Evolutionary conservation across 2,888 invertebrate species (phyloP).

Genomic region (Caenorhabditis imperialis): DNA sequence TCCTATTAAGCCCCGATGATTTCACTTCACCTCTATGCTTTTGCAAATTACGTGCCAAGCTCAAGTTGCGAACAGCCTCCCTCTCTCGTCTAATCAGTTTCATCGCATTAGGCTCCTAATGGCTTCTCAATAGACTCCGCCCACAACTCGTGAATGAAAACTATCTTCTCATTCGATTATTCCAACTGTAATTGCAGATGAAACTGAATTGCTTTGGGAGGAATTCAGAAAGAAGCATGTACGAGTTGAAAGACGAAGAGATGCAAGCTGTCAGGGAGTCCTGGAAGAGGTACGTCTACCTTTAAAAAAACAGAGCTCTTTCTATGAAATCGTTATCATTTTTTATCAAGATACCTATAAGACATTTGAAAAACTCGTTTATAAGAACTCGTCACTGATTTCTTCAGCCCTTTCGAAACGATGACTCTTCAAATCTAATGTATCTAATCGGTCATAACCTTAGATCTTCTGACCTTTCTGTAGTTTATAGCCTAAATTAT

Average conservation of each 20-base stretch:
- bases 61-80: slow-evolving; percentile 38
- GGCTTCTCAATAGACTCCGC: slow-evolving; percentile 11
- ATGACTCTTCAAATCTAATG: too few species aligned
- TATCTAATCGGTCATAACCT: too few species aligned
- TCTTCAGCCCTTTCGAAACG: too few species aligned
- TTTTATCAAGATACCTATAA: too few species aligned
- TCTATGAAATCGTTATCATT: too few species aligned
- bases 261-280: slow-evolving; percentile 49
- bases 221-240: slow-evolving; percentile 36
- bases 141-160: not conserved
- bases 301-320: slow-evolving; percentile 1
- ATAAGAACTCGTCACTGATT: too few species aligned
- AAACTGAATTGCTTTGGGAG: slow-evolving; percentile 49
- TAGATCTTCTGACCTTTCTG: too few species aligned
- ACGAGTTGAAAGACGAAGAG: slow-evolving; percentile 46
- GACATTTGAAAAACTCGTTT: too few species aligned
- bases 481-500: too few species aligned
- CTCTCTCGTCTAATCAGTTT: slow-evolving; percentile 21
- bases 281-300: slow-evolving; percentile 36
- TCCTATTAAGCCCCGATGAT: slow-evolving; percentile 17
- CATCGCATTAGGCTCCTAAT: slow-evolving; percentile 39
- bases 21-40: slow-evolving; percentile 7
- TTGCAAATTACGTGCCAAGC: slow-evolving; percentile 6
- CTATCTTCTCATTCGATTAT: not conserved
- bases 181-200: slow-evolving; percentile 17